These are phyloP conservation scores for Stenichneumon culpator DNA, from an alignment of 2,888 invertebrate genomes.

Conservation along the genomic window DNA sequence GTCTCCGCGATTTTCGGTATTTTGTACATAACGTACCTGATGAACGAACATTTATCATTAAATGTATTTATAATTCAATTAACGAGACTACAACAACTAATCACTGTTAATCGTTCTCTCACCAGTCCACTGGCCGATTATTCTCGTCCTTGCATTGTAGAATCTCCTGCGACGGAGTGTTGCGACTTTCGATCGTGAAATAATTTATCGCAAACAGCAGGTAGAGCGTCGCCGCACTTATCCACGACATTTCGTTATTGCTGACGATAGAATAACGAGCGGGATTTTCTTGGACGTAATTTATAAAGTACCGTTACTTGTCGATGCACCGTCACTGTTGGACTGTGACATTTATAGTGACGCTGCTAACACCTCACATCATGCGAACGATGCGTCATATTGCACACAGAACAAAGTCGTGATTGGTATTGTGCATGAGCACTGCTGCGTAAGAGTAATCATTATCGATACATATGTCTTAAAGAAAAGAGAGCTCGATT, in stretches of 20 bases:
- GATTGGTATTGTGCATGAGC: background rate
- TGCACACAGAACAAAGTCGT: background rate
- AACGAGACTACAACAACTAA: background rate
- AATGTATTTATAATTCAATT: constrained; percentile 14
- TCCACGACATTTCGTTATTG: constrained; percentile 27
- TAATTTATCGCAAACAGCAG: constrained; percentile 7
- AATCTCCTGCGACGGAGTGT: background rate
- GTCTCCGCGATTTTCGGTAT: constrained; percentile 89
- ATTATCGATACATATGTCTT: background rate
- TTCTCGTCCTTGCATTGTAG: constrained; percentile 87
- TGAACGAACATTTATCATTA: constrained; percentile 37
- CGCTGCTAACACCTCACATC: background rate
- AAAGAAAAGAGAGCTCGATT: background rate
- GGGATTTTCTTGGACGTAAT: background rate
- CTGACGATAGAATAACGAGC: background rate
- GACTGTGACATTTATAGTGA: background rate
- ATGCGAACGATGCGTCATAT: background rate
- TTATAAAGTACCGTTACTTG: background rate
- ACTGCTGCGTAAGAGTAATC: background rate
- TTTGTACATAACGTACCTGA: constrained; percentile 95
- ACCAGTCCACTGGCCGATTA: constrained; percentile 91
- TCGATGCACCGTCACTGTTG: background rate
- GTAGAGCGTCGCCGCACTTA: background rate
- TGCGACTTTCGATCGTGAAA: background rate
- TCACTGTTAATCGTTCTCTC: constrained; percentile 76